Conservation (phyloP, 2,888 invertebrate genomes). For the Ectemnius cavifrons region DNA sequence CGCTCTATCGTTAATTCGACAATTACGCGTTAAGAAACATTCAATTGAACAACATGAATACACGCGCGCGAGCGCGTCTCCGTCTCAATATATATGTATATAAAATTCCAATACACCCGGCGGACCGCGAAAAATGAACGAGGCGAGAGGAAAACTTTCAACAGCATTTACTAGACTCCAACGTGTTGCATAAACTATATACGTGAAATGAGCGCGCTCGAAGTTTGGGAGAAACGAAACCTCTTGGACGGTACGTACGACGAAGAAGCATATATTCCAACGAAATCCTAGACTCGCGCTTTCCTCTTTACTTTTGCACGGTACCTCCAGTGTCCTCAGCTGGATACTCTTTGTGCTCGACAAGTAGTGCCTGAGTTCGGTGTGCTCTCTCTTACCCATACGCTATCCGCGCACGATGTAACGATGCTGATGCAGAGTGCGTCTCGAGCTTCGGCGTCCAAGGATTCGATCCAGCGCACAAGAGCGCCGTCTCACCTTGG, state of each 20-base stretch:
- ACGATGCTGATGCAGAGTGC: slow-evolving; percentile 45
- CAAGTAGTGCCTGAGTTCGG: not conserved
- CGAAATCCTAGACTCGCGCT: slow-evolving; percentile 43
- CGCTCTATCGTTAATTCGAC: slow-evolving; percentile 39
- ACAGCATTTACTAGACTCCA: slow-evolving; percentile 65
- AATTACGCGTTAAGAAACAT: slow-evolving; percentile 61
- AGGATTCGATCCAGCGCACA: slow-evolving; percentile 15
- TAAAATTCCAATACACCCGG: slow-evolving; percentile 66
- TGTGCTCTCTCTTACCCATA: not conserved
- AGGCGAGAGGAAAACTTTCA: slow-evolving; percentile 52
- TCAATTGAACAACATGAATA: slow-evolving; percentile 64
- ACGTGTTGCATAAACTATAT: slow-evolving; percentile 70
- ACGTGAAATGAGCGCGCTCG: slow-evolving; percentile 68
- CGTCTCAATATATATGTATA: slow-evolving; percentile 56
- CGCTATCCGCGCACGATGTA: slow-evolving; percentile 29
- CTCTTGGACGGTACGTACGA: slow-evolving; percentile 64
- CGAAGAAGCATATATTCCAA: slow-evolving; percentile 60
- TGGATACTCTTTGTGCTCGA: slow-evolving; percentile 45
- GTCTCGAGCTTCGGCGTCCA: slow-evolving; percentile 20
- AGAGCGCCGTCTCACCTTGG: slow-evolving; percentile 19
- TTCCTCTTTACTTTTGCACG: slow-evolving; percentile 4
- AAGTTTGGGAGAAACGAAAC: slow-evolving; percentile 66
- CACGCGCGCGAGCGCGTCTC: slow-evolving; percentile 49
- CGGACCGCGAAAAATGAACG: slow-evolving; percentile 61
- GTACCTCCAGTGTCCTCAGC: slow-evolving; percentile 18